A percentile compares a stretch with the other conserved stretches of the same genome.
Evolutionary conservation across 2,888 invertebrate species (phyloP).

Genomic region (Eurois occulta): DNA sequence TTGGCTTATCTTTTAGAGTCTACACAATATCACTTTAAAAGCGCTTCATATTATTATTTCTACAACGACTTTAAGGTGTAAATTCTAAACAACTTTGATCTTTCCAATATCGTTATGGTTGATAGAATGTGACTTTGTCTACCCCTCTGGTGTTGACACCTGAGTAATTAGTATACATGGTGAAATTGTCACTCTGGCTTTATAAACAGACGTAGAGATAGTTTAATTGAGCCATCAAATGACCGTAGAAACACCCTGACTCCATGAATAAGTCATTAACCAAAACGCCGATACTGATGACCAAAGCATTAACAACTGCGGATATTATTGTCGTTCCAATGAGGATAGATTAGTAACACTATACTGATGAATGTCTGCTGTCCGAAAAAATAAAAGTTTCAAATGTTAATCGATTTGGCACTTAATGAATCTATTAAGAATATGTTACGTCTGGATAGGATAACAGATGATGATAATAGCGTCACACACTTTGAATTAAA

Average conservation of each 20-base stretch:
- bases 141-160: not conserved
- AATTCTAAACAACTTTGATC: not conserved
- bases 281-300: slow-evolving; percentile 3
- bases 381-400: not conserved
- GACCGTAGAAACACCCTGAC: slow-evolving; percentile 7
- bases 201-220: not conserved
- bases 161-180: not conserved
- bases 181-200: not conserved
- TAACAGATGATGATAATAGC: not conserved
- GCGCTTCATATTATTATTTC: not conserved
- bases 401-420: slow-evolving; percentile 22
- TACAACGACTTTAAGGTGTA: not conserved
- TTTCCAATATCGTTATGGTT: not conserved
- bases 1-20: not conserved
- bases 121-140: not conserved
- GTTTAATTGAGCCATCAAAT: slow-evolving; percentile 16
- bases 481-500: not conserved
- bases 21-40: not conserved
- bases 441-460: not conserved
- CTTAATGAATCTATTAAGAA: slow-evolving; percentile 4
- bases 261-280: slow-evolving; percentile 1
- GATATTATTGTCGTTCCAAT: slow-evolving; percentile 17
- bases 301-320: slow-evolving; percentile 28
- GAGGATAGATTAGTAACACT: slow-evolving; percentile 3
- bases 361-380: slow-evolving; percentile 5